A percentile compares a stretch with the other conserved stretches of the same genome.
These are phyloP conservation scores for Drosophila mauritiana DNA, from an alignment of 1,140 invertebrate species.

Conservation along the genomic window DNA sequence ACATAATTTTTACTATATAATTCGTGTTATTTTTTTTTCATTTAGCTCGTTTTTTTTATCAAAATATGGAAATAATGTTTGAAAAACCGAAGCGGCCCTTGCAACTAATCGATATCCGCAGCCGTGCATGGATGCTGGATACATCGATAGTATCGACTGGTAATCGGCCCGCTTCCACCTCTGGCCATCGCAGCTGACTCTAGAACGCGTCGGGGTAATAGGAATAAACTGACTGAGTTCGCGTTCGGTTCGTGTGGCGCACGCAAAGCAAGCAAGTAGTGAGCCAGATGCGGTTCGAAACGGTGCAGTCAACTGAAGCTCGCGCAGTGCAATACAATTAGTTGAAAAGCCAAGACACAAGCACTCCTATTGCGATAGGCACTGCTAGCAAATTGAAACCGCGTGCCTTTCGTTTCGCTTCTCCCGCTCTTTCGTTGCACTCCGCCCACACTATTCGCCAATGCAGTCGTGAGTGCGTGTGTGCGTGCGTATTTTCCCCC, in stretches of 20 bases:
- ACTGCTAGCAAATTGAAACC: constrained; percentile 22
- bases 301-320: constrained; percentile 28
- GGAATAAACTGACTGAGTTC: constrained; percentile 5
- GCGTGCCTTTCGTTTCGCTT: constrained; percentile 15
- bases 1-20: too few relatives aligned
- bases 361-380: constrained; percentile 8
- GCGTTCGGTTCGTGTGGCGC: constrained; percentile 57
- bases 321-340: constrained; percentile 36
- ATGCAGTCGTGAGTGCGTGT: constrained; percentile 21
- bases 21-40: too few relatives aligned
- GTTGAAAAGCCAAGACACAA: constrained; percentile 16
- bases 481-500: background rate
- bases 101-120: too few relatives aligned
- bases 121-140: too few relatives aligned
- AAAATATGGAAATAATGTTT: too few relatives aligned
- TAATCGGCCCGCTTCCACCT: background rate
- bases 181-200: constrained; percentile 2
- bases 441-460: constrained; percentile 1
- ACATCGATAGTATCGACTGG: background rate
- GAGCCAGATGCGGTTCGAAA: constrained; percentile 30
- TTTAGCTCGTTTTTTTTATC: too few relatives aligned
- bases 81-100: too few relatives aligned
- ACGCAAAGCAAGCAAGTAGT: constrained; percentile 30
- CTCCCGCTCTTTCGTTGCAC: constrained; percentile 32
- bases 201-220: background rate